Percentiles rank a stretch among this genome's conserved stretches.
phyloP scores from a whole-genome alignment of 1,140 invertebrate genomes.

The Planococcus citri region DNA sequence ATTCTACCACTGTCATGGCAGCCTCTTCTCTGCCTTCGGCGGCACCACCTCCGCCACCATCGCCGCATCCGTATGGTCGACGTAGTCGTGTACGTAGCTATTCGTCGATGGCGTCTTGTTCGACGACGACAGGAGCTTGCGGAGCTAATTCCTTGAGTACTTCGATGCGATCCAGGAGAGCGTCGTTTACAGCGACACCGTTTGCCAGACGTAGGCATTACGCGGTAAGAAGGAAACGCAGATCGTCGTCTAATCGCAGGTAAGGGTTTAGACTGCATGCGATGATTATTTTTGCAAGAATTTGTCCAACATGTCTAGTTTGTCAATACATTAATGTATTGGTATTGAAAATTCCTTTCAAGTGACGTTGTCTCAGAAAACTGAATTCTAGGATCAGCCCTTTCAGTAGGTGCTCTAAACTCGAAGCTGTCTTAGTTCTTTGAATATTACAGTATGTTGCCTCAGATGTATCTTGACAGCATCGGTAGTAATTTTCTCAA shows the following conservation, averaged over 20 bases:
- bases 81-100: neutral
- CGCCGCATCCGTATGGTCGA: neutral
- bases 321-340: too few species aligned
- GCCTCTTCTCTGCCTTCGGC: neutral
- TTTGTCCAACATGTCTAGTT: too few species aligned
- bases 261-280: too few species aligned
- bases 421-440: too few species aligned
- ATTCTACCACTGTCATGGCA: neutral
- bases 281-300: too few species aligned
- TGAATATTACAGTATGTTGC: too few species aligned
- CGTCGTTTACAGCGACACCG: constrained; percentile 7
- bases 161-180: neutral
- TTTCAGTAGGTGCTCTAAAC: too few species aligned
- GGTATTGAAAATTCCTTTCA: too few species aligned
- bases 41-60: neutral
- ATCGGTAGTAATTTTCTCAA: too few species aligned
- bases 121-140: neutral
- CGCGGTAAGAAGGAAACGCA: neutral
- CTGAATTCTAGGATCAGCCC: too few species aligned
- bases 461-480: too few species aligned
- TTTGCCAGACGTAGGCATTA: neutral
- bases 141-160: neutral
- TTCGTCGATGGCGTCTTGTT: neutral
- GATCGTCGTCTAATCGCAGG: constrained; percentile 3
- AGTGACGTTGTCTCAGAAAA: too few species aligned